These are phyloP conservation scores for Pseudois nayaur DNA, from an alignment of 2,113 vertebrate genomes.

Conservation along the genomic window DNA sequence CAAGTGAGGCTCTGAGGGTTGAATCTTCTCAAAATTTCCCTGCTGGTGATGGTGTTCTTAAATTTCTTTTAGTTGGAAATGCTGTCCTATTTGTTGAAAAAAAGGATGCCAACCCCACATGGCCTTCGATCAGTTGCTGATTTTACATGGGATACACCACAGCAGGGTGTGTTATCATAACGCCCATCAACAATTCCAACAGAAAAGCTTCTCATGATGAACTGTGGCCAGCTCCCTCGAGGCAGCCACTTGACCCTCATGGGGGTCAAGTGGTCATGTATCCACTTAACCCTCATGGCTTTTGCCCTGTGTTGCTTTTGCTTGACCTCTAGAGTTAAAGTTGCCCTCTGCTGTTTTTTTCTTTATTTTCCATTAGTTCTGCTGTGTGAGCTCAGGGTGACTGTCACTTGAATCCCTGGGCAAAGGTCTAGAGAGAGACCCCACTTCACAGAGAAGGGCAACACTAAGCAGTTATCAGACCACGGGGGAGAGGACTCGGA, in stretches of 20 bases:
- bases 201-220: not conserved
- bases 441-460: not conserved
- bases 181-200: not conserved
- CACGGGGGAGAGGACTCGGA: not conserved
- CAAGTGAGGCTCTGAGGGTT: not conserved
- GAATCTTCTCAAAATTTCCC: not conserved
- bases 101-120: accelerated
- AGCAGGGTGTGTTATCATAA: not conserved
- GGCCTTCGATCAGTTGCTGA: not conserved
- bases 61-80: not conserved
- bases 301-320: accelerated
- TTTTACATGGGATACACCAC: not conserved
- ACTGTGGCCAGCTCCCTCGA: accelerated
- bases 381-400: not conserved
- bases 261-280: too few relatives aligned
- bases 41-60: too few relatives aligned
- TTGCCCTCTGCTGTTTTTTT: not conserved
- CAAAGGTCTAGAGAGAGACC: not conserved
- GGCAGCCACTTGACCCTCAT: accelerated
- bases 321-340: too few relatives aligned
- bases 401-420: accelerated
- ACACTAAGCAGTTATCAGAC: accelerated
- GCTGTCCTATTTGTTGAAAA: not conserved
- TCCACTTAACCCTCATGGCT: accelerated
- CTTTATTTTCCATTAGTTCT: not conserved